A percentile compares a stretch with the other conserved stretches of the same genome.
Conservation (phyloP, 2,113 vertebrate genomes). For the Zosterops japonicus region DNA sequence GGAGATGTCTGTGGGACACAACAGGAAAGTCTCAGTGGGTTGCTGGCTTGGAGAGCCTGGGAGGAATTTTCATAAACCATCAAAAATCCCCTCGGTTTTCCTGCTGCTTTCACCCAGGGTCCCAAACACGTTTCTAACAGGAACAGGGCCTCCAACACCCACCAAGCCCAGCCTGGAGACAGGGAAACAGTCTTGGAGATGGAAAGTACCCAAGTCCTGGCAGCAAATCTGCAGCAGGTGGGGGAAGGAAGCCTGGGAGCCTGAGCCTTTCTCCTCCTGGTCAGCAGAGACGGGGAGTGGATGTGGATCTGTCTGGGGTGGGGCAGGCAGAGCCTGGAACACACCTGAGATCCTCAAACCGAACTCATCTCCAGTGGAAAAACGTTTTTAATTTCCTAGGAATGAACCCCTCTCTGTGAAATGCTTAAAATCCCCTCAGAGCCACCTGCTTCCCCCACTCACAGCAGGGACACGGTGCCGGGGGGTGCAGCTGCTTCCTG, state of each 20-base stretch:
- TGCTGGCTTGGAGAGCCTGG: not conserved
- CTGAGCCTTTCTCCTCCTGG: accelerated
- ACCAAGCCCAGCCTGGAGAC: not conserved
- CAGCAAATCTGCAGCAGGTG: not conserved
- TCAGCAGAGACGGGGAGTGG: accelerated
- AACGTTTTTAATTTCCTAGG: not conserved
- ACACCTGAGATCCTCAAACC: not conserved
- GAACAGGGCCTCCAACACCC: not conserved
- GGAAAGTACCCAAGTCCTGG: not conserved
- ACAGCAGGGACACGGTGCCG: not conserved
- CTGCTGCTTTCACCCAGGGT: not conserved
- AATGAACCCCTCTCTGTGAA: not conserved
- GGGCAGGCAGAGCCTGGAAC: not conserved
- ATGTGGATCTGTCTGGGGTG: accelerated
- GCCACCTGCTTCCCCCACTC: not conserved
- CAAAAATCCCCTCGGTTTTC: not conserved
- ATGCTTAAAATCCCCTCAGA: not conserved
- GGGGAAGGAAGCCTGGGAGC: not conserved
- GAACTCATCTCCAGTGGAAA: not conserved
- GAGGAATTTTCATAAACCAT: not conserved
- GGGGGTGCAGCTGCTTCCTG: not conserved
- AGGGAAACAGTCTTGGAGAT: not conserved
- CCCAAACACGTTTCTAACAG: not conserved
- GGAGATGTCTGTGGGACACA: not conserved
- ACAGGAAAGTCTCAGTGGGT: not conserved